These are phyloP conservation scores for Spicauda simplicius DNA, from an alignment of 2,888 invertebrate species.

Conservation along the genomic window DNA sequence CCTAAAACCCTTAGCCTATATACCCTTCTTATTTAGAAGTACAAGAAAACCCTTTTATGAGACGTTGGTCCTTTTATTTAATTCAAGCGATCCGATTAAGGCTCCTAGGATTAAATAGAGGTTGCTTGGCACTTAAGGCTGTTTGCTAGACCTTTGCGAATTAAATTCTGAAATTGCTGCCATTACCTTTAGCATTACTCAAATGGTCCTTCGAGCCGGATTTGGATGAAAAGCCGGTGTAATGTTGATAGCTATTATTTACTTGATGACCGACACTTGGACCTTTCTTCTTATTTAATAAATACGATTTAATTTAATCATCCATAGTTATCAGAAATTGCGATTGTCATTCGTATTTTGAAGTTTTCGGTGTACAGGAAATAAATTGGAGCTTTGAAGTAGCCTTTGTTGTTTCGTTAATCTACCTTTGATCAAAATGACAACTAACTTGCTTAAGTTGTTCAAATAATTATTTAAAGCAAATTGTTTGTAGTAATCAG, in stretches of 20 bases:
- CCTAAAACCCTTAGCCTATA: not conserved
- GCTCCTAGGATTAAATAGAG: conserved; percentile 34
- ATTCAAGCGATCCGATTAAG: conserved; percentile 36
- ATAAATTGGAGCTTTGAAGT: too few relatives aligned
- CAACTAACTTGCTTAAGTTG: too few relatives aligned
- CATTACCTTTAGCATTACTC: conserved; percentile 34
- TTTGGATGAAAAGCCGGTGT: conserved; percentile 14
- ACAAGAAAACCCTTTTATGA: conserved; percentile 37
- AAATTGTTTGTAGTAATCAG: too few relatives aligned
- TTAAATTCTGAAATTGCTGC: conserved; percentile 32
- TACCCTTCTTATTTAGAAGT: conserved; percentile 25
- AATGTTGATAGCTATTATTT: conserved; percentile 21
- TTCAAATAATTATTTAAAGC: too few relatives aligned
- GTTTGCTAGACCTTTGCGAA: conserved; percentile 33
- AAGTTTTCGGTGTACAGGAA: too few relatives aligned
- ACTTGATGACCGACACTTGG: conserved; percentile 6
- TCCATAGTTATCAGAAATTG: not conserved
- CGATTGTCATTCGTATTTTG: too few relatives aligned
- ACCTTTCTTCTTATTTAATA: not conserved
- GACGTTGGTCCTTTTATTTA: conserved; percentile 34
- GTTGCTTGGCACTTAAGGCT: conserved; percentile 28
- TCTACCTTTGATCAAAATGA: too few relatives aligned
- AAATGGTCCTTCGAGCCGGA: conserved; percentile 27
- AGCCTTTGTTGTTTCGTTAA: too few relatives aligned
- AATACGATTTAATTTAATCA: not conserved